Conservation (phyloP, 2,888 invertebrate genomes). For the Tubulanus polymorphus region DNA sequence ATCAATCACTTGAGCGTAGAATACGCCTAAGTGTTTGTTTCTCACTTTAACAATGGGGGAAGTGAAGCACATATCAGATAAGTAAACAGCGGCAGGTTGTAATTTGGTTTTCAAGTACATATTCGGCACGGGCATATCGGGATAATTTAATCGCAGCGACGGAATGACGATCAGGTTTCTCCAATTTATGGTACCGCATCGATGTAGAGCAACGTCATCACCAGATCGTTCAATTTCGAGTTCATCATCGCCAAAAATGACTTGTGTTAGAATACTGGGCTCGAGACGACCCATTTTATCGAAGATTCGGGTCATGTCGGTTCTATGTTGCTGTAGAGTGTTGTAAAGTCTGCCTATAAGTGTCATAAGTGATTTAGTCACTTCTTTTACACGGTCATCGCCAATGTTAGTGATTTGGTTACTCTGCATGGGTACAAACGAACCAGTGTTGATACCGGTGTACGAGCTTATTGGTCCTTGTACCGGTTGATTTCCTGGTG, state of each 20-base stretch:
- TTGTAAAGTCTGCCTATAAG: not conserved
- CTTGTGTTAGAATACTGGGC: not conserved
- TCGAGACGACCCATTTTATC: constrained; percentile 1
- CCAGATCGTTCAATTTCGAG: not conserved
- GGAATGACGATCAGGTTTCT: not conserved
- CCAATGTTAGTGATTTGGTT: not conserved
- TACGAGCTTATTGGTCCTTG: not conserved
- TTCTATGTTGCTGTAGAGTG: not conserved
- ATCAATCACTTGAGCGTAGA: constrained; percentile 2
- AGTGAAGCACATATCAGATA: constrained; percentile 1
- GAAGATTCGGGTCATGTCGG: not conserved
- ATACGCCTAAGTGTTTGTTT: constrained; percentile 1
- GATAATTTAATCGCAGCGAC: constrained; percentile 1
- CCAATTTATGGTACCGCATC: not conserved
- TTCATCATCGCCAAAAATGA: not conserved
- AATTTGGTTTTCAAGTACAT: constrained; percentile 2
- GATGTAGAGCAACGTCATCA: not conserved
- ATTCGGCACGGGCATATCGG: not conserved
- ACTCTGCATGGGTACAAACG: constrained; percentile 1
- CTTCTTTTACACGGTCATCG: not conserved
- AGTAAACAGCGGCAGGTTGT: not conserved
- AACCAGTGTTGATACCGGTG: not conserved
- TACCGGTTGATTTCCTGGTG: not conserved
- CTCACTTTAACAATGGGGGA: not conserved
- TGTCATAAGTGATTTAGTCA: constrained; percentile 1